Evolutionary conservation across 2,888 invertebrate genomes (phyloP).

Genomic region (Drosophila pseudotakahashii): DNA sequence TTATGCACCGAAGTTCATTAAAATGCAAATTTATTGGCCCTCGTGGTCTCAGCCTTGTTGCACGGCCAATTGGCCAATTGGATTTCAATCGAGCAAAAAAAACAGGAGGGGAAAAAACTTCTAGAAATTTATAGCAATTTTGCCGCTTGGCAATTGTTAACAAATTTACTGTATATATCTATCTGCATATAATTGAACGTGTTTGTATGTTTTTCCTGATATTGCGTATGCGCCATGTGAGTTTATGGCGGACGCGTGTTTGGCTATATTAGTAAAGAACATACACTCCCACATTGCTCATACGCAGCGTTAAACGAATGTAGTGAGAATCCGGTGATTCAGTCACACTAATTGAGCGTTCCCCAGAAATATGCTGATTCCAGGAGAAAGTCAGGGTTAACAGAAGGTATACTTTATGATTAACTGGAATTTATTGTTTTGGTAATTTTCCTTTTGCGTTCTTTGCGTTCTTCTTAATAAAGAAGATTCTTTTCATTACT

Average conservation of each 20-base stretch:
- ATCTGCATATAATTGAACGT: slow-evolving; percentile 32
- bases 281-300: slow-evolving; percentile 52
- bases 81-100: slow-evolving; percentile 56
- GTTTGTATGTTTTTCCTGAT: slow-evolving; percentile 34
- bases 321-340: slow-evolving; percentile 23
- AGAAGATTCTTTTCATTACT: slow-evolving; percentile 9
- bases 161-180: slow-evolving; percentile 50
- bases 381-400: slow-evolving; percentile 40
- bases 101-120: slow-evolving; percentile 53
- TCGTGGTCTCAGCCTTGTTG: slow-evolving; percentile 55
- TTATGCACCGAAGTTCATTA: slow-evolving; percentile 77
- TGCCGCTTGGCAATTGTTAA: slow-evolving; percentile 71
- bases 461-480: slow-evolving; percentile 8
- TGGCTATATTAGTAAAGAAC: slow-evolving; percentile 1
- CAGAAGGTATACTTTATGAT: slow-evolving; percentile 38
- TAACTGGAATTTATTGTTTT: slow-evolving; percentile 44
- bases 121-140: slow-evolving; percentile 56
- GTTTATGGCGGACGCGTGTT: slow-evolving; percentile 44
- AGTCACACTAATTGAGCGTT: slow-evolving; percentile 46
- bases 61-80: slow-evolving; percentile 62
- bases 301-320: slow-evolving; percentile 55
- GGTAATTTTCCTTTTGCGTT: slow-evolving; percentile 10
- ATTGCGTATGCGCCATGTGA: slow-evolving; percentile 73
- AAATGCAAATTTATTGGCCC: slow-evolving; percentile 66
- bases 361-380: slow-evolving; percentile 29